Evolutionary conservation across 23 tunicate species (phyloP).

Genomic region (Styela plicata): DNA sequence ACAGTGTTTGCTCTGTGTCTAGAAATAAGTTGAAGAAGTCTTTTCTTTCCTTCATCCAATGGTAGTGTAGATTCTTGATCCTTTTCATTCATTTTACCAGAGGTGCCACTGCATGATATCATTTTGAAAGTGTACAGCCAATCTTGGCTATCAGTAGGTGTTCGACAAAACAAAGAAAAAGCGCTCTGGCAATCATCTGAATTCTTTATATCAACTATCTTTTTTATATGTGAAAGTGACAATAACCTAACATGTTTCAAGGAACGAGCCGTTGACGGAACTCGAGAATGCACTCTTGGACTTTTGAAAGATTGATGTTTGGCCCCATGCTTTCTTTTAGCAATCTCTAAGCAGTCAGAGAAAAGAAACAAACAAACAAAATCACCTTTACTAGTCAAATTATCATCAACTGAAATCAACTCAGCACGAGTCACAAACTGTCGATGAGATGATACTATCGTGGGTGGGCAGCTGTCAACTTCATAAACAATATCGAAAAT

Average conservation of each 20-base stretch:
- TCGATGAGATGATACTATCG: conserved; percentile 87
- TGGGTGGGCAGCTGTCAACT: conserved; percentile 95
- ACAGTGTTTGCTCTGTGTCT: conserved; percentile 70
- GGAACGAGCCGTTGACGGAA: conserved; percentile 23
- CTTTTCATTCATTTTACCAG: not conserved
- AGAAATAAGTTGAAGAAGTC: conserved; percentile 39
- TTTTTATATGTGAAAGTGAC: conserved; percentile 85
- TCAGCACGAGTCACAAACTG: conserved; percentile 81
- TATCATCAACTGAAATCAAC: conserved; percentile 68
- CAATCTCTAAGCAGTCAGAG: conserved; percentile 89
- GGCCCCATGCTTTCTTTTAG: conserved; percentile 56
- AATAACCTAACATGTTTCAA: conserved; percentile 79
- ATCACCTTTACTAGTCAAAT: conserved; percentile 77
- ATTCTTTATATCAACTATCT: conserved; percentile 71
- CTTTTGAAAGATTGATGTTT: conserved; percentile 57
- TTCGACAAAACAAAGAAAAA: conserved; percentile 75
- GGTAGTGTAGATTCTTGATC: conserved; percentile 3
- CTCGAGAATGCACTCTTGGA: conserved; percentile 67
- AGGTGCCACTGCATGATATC: conserved; percentile 36
- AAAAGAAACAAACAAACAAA: conserved; percentile 57
- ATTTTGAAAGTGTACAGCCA: conserved; percentile 86
- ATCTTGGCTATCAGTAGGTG: conserved; percentile 81
- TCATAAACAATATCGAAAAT: conserved; percentile 83
- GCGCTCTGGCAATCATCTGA: conserved; percentile 87
- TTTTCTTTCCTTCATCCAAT: conserved; percentile 37